A percentile compares a stretch with the other conserved stretches of the same genome.
Conservation (phyloP, 2,888 invertebrate species). For the Chelonus formosanus region DNA sequence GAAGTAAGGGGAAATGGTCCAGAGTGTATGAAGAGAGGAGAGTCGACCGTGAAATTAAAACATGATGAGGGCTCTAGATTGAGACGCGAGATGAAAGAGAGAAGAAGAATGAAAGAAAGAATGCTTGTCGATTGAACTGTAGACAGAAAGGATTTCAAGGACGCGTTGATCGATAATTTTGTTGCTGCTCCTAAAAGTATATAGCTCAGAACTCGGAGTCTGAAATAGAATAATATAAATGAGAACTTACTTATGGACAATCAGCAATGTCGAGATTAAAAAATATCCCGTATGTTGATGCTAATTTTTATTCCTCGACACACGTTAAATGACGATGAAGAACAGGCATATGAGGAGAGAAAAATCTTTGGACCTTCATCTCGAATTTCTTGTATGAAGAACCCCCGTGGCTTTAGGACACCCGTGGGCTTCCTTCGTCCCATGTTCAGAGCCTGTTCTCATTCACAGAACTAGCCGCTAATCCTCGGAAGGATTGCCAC, state of each 20-base stretch:
- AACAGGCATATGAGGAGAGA: slow-evolving; percentile 22
- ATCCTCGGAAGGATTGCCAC: slow-evolving; percentile 42
- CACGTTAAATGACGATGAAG: slow-evolving; percentile 19
- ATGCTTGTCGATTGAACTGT: slow-evolving; percentile 29
- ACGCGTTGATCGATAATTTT: slow-evolving; percentile 40
- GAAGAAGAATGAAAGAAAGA: slow-evolving; percentile 42
- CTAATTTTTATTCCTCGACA: slow-evolving; percentile 23
- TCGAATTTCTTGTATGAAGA: slow-evolving; percentile 36
- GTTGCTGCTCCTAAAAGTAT: neutral
- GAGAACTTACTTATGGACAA: neutral
- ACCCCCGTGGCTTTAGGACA: slow-evolving; percentile 39
- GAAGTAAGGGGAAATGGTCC: slow-evolving; percentile 36
- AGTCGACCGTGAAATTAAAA: slow-evolving; percentile 60
- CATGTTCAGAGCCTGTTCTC: slow-evolving; percentile 24
- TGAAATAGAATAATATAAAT: neutral
- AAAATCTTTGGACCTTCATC: slow-evolving; percentile 28
- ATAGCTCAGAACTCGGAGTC: neutral
- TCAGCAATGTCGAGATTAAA: too few relatives aligned
- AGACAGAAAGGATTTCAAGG: slow-evolving; percentile 39
- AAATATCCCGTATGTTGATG: neutral
- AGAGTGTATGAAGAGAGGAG: slow-evolving; percentile 36
- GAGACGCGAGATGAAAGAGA: slow-evolving; percentile 51
- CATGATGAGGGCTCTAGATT: slow-evolving; percentile 57
- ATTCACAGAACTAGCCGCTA: slow-evolving; percentile 34
- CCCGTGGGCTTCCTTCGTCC: slow-evolving; percentile 26